phyloP scores from a whole-genome alignment of 1,140 invertebrate genomes.

The Scaptomyza hsui region DNA sequence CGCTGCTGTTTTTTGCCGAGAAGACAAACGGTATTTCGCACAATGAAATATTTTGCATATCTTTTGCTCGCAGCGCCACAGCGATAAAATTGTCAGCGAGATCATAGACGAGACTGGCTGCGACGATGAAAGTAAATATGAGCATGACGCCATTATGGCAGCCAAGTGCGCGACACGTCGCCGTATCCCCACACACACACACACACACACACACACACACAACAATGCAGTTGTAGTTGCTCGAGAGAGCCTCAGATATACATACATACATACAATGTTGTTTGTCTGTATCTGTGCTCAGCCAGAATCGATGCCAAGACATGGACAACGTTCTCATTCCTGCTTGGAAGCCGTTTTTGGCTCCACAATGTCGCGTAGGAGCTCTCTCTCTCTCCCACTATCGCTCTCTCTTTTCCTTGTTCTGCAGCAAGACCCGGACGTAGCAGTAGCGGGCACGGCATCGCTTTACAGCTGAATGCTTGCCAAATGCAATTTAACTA shows the following conservation, averaged over 20 bases:
- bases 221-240: slow-evolving; percentile 15
- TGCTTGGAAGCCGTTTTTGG: slow-evolving; percentile 1
- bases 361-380: not conserved
- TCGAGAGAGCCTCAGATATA: not conserved
- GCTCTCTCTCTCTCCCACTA: not conserved
- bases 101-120: slow-evolving; percentile 74
- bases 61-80: slow-evolving; percentile 59
- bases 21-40: slow-evolving; percentile 74
- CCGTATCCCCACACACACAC: slow-evolving; percentile 28
- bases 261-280: not conserved
- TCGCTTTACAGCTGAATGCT: slow-evolving; percentile 79
- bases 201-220: slow-evolving; percentile 35
- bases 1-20: not conserved
- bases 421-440: slow-evolving; percentile 49
- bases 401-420: not conserved
- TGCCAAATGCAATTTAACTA: slow-evolving; percentile 83
- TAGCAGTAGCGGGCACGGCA: slow-evolving; percentile 41
- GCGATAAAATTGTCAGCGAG: slow-evolving; percentile 83
- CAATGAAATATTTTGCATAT: slow-evolving; percentile 83
- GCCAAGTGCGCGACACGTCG: slow-evolving; percentile 73
- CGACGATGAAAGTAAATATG: slow-evolving; percentile 79
- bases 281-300: slow-evolving; percentile 4
- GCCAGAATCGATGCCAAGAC: slow-evolving; percentile 35
- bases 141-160: slow-evolving; percentile 80
- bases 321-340: slow-evolving; percentile 11